Percentiles rank a stretch among this genome's conserved stretches.
phyloP scores from a whole-genome alignment of 2,113 vertebrate species.

The Phylloscopus whistleri region DNA sequence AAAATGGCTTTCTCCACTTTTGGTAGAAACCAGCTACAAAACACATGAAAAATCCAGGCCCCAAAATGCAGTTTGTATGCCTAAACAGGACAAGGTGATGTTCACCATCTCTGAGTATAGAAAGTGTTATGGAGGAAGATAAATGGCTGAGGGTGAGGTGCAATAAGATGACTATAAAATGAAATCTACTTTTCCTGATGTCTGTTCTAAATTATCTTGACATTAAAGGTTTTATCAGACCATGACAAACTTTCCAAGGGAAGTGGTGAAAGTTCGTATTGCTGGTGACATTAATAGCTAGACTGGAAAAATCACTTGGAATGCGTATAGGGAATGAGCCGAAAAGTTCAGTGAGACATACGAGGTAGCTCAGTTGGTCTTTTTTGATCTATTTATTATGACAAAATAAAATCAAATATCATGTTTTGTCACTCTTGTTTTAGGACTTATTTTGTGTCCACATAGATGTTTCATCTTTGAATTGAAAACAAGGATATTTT shows the following conservation, averaged over 20 bases:
- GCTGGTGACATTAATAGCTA: background rate
- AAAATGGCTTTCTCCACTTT: background rate
- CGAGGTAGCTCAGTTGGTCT: background rate
- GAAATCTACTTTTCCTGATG: background rate
- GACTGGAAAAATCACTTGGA: background rate
- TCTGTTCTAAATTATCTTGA: background rate
- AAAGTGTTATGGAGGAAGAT: background rate
- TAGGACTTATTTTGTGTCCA: background rate
- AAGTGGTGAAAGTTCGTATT: background rate
- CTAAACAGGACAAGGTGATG: background rate
- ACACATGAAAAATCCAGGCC: background rate
- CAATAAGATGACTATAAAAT: background rate
- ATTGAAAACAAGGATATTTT: background rate
- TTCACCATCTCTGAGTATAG: background rate
- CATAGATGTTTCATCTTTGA: background rate
- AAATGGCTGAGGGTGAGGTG: background rate
- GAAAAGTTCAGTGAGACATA: background rate
- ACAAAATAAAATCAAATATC: background rate
- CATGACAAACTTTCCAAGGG: background rate
- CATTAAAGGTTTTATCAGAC: slow-evolving; percentile 15
- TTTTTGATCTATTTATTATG: background rate
- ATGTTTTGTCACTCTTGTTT: background rate
- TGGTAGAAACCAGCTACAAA: background rate
- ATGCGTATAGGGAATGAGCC: background rate
- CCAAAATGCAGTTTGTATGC: background rate